These are phyloP conservation scores for Polydrusus tereticollis DNA, from an alignment of 2,888 invertebrate species.

Conservation along the genomic window DNA sequence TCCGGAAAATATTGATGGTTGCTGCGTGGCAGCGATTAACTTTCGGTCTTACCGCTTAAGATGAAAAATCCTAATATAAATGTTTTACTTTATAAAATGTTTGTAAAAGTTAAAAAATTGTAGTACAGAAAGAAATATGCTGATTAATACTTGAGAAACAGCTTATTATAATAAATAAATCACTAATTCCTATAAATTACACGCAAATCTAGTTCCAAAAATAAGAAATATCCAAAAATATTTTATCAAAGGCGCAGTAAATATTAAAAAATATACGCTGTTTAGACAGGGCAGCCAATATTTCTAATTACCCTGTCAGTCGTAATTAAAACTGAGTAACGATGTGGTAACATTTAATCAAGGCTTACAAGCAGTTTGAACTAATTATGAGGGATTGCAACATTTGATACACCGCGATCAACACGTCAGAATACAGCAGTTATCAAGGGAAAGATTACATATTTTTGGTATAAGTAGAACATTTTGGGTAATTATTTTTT, in stretches of 20 bases:
- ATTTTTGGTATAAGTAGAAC: neutral
- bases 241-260: neutral
- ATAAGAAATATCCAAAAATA: too few relatives aligned
- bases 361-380: neutral
- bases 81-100: too few relatives aligned
- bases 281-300: neutral
- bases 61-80: too few relatives aligned
- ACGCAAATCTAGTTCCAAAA: too few relatives aligned
- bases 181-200: too few relatives aligned
- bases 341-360: constrained; percentile 18
- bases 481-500: neutral
- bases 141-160: too few relatives aligned
- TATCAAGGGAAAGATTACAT: neutral
- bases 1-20: too few relatives aligned
- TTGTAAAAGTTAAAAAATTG: too few relatives aligned
- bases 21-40: too few relatives aligned
- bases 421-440: neutral
- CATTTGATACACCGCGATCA: constrained; percentile 13
- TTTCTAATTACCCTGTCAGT: constrained; percentile 1
- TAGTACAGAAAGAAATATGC: too few relatives aligned
- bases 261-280: neutral
- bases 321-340: constrained; percentile 9
- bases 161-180: too few relatives aligned
- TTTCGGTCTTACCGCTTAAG: too few relatives aligned
- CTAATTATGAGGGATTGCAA: constrained; percentile 20